Base-by-base conservation (phyloP, 2,888 invertebrate genomes). In the Eilema griseolum region DNA sequence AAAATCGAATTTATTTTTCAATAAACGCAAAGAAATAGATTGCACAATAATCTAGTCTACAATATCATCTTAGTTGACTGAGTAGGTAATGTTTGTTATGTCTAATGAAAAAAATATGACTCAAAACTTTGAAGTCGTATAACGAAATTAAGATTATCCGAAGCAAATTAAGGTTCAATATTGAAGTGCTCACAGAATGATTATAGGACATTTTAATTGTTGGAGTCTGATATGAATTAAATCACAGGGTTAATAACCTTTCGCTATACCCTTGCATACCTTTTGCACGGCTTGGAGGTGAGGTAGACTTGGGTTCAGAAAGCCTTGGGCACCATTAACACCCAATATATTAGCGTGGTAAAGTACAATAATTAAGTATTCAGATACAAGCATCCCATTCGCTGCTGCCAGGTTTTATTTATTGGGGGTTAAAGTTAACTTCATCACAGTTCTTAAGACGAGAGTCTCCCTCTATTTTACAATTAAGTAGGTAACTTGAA, bases 61-160 rank as follows among this genome's bases (percentile, higher is more conserved):
- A 52, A n/a, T 52, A 46, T n/a, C 8, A 52, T 8, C 20, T 52
- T 52, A 52, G n/a, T 20, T 52, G n/a, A 52, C 8, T 52, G 52
- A 20, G 52, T 2, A 52, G n/a, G 1, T 20, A 67, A 61, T 52
- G 52, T 52, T 52, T 61, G 16, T 5, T 67, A 31, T 37, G 33
- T 14, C 52, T 67, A 64, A 71, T 64, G 63, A 71, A 56, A 70
- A 71, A 61, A 46, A 28, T 31, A 61, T 52, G 5, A 67, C 28
- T 67, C 46, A 46, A 52, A 23, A 33, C 46, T 24, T 46, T 52
- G 23, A 52, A 41, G 23, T 33, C 61, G 46, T 67, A 60, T 46
- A 20, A 41, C 16, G 16, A 41, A 41, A 16, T 41, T 41, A 41
- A 16, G 14, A 41, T 41, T 8, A 41, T 41, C 41, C 41, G 41